These are phyloP conservation scores for Oligia latruncula DNA, from an alignment of 2,888 invertebrate genomes.

Conservation along the genomic window DNA sequence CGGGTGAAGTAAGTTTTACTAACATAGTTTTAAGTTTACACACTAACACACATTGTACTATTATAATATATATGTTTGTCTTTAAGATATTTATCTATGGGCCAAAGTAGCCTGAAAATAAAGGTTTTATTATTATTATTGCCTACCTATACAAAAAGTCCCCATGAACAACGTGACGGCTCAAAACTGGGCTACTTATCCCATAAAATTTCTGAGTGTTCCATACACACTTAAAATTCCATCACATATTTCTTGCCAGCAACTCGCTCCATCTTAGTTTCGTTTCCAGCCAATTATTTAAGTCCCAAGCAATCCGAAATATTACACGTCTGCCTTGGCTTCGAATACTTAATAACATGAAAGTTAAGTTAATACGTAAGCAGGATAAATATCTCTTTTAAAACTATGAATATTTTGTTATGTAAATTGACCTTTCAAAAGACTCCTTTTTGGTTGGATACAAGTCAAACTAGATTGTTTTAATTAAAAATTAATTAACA, in stretches of 20 bases:
- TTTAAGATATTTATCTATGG: too few species aligned
- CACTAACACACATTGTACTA: too few species aligned
- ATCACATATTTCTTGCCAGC: constrained; percentile 34
- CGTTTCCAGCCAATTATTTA: constrained; percentile 47
- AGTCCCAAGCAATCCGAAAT: constrained; percentile 33
- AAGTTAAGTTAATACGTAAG: constrained; percentile 23
- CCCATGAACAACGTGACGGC: background rate
- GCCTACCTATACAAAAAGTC: background rate
- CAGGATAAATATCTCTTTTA: background rate
- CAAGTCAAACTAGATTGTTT: background rate
- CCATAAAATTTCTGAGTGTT: constrained; percentile 14
- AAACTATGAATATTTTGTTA: background rate
- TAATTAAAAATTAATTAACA: background rate
- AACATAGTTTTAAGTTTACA: too few species aligned
- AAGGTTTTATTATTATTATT: too few species aligned
- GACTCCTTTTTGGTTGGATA: background rate
- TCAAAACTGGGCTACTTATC: background rate
- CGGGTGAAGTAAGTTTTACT: too few species aligned
- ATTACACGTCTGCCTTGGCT: constrained; percentile 28
- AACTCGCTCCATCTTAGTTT: constrained; percentile 45
- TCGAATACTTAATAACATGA: constrained; percentile 14
- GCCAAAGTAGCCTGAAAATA: too few species aligned
- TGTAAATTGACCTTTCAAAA: constrained; percentile 7
- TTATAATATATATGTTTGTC: too few species aligned
- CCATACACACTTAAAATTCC: constrained; percentile 32